Conservation (phyloP, 2,113 vertebrate species). For the Lophotis ruficrista region DNA sequence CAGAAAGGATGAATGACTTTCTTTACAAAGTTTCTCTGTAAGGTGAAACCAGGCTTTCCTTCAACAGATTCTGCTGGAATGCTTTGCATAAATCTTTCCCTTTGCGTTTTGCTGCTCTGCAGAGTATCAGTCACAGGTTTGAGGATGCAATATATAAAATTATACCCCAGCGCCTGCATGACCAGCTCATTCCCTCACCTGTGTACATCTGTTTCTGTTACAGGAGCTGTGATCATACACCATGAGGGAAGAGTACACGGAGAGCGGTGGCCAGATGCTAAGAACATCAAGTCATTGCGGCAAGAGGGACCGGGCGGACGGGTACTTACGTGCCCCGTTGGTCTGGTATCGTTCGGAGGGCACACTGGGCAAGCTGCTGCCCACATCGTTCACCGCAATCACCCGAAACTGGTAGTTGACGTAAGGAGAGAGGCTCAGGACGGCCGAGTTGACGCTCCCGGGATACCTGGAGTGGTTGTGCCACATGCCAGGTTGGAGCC, state of each 20-base stretch:
- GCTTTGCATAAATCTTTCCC: not conserved
- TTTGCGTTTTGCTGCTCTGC: not conserved
- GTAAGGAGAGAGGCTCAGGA: constrained; percentile 87
- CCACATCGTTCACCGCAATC: constrained; percentile 90
- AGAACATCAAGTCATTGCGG: fast-evolving
- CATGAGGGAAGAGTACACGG: fast-evolving
- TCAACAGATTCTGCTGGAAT: not conserved
- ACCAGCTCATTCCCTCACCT: not conserved
- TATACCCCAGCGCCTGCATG: not conserved
- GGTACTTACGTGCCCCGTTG: constrained; percentile 87
- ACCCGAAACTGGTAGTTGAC: constrained; percentile 97
- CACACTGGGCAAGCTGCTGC: constrained; percentile 86
- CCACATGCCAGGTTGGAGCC: constrained; percentile 85
- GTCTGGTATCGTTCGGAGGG: constrained; percentile 90
- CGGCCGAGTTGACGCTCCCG: constrained; percentile 85
- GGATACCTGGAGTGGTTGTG: constrained; percentile 87
- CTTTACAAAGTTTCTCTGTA: not conserved
- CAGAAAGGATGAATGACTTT: not conserved
- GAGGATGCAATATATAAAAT: fast-evolving
- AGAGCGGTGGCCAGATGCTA: not conserved
- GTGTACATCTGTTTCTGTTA: not conserved
- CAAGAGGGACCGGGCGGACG: fast-evolving
- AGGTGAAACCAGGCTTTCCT: not conserved
- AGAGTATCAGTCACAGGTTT: fast-evolving
- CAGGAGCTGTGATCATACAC: not conserved